Percentiles rank a stretch among this genome's conserved stretches.
These are phyloP conservation scores for Perccottus glenii DNA, from an alignment of 2,113 vertebrate genomes.

Conservation along the genomic window DNA sequence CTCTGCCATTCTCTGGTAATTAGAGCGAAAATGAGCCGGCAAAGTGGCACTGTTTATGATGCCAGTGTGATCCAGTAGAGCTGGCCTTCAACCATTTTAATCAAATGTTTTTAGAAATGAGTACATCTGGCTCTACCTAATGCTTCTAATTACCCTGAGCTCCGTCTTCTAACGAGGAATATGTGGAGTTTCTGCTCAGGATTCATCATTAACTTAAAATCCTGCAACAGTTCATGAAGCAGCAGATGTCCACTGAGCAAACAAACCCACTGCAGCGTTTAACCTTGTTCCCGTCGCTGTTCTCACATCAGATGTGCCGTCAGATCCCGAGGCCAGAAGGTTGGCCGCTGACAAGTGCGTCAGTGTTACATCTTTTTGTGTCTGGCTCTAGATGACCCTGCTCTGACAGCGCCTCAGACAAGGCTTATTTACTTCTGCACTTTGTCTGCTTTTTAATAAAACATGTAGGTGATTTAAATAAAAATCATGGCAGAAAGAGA, in stretches of 20 bases:
- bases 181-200: neutral
- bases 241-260: slow-evolving; percentile 4
- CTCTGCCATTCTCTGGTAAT: slow-evolving; percentile 43
- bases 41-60: slow-evolving; percentile 22
- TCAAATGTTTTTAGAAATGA: slow-evolving; percentile 27
- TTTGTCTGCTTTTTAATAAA: too few species aligned
- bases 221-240: too few species aligned
- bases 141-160: neutral
- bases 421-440: too few species aligned
- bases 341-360: slow-evolving; percentile 11
- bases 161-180: neutral
- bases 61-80: neutral
- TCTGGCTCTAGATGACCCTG: neutral
- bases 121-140: neutral
- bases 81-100: slow-evolving; percentile 17
- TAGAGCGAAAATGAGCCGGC: slow-evolving; percentile 22
- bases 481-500: neutral
- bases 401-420: neutral
- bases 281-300: slow-evolving; percentile 11
- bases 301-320: slow-evolving; percentile 46
- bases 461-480: too few species aligned
- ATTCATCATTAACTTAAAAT: too few species aligned
- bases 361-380: slow-evolving; percentile 13
- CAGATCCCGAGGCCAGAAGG: slow-evolving; percentile 18
- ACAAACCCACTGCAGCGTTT: neutral